A percentile compares a stretch with the other conserved stretches of the same genome.
These are phyloP conservation scores for Chydorus sphaericus DNA, from an alignment of 2,888 invertebrate genomes.

Conservation along the genomic window DNA sequence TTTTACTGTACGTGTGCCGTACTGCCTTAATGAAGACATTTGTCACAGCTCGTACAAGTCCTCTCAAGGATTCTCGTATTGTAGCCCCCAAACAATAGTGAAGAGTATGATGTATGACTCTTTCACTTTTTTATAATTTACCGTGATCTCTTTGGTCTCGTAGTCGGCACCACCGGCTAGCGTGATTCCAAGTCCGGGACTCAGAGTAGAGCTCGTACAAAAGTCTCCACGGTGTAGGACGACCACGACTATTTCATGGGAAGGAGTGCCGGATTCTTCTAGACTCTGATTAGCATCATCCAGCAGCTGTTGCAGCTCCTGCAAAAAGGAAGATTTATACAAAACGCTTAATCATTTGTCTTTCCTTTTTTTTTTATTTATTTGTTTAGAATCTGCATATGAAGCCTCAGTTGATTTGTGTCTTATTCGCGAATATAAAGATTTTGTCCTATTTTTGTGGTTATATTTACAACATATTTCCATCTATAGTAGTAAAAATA, in stretches of 20 bases:
- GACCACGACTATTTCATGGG: conserved; percentile 44
- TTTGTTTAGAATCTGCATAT: background rate
- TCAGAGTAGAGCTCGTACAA: conserved; percentile 1
- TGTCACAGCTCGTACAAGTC: no score
- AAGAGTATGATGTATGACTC: no score
- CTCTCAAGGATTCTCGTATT: no score
- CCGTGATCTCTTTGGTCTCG: conserved; percentile 81
- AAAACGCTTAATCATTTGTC: background rate
- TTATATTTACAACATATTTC: no score
- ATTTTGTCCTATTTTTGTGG: no score
- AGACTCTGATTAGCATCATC: conserved; percentile 50
- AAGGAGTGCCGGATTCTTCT: conserved; percentile 34
- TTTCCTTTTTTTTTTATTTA: background rate
- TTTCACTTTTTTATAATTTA: conserved; percentile 24
- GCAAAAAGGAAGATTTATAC: conserved; percentile 5
- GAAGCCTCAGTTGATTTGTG: background rate
- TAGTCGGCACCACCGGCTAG: conserved; percentile 80
- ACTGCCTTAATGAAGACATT: no score
- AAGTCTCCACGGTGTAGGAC: conserved; percentile 44
- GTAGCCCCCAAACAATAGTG: no score
- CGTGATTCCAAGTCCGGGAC: conserved; percentile 53
- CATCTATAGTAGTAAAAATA: no score
- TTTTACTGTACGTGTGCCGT: no score
- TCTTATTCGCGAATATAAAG: no score
- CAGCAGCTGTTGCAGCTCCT: conserved; percentile 46